Evolutionary conservation across 2,113 vertebrate species (phyloP).

Genomic region (Garra rufa): DNA sequence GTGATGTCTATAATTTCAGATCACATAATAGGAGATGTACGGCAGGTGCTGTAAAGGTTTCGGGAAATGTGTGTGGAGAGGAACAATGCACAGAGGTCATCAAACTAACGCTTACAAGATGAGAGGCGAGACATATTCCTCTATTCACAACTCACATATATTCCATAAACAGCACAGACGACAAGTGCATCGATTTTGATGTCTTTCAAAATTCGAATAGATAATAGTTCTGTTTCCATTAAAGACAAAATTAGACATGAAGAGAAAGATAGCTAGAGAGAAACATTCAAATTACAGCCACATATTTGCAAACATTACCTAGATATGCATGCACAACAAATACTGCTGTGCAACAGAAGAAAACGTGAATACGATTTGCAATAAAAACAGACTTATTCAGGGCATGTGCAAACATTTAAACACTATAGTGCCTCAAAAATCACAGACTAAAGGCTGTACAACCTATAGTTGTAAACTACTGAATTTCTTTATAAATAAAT

Average conservation of each 20-base stretch:
- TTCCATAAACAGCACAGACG: slow-evolving; percentile 19
- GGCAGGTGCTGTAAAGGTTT: slow-evolving; percentile 18
- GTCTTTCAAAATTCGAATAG: slow-evolving; percentile 14
- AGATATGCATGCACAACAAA: background rate
- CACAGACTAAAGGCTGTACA: background rate
- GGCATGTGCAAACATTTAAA: background rate
- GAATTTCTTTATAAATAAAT: background rate
- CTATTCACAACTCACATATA: background rate
- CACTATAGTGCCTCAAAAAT: background rate
- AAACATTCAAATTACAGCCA: background rate
- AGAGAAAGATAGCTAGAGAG: background rate
- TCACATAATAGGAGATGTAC: slow-evolving; percentile 27
- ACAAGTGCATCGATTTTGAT: slow-evolving; percentile 18
- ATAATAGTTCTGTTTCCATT: slow-evolving; percentile 23
- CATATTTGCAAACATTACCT: background rate
- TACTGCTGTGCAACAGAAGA: background rate
- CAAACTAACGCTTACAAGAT: background rate
- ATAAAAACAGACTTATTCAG: background rate
- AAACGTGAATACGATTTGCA: background rate
- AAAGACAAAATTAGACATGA: slow-evolving; percentile 15
- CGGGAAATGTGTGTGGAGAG: slow-evolving; percentile 2
- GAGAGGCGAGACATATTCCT: background rate
- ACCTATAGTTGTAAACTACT: background rate
- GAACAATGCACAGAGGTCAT: slow-evolving; percentile 24
- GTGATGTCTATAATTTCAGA: slow-evolving; percentile 42